Percentiles rank a stretch among this genome's conserved stretches.
Evolutionary conservation across 2,888 invertebrate species (phyloP).

Genomic region (Timema podura): DNA sequence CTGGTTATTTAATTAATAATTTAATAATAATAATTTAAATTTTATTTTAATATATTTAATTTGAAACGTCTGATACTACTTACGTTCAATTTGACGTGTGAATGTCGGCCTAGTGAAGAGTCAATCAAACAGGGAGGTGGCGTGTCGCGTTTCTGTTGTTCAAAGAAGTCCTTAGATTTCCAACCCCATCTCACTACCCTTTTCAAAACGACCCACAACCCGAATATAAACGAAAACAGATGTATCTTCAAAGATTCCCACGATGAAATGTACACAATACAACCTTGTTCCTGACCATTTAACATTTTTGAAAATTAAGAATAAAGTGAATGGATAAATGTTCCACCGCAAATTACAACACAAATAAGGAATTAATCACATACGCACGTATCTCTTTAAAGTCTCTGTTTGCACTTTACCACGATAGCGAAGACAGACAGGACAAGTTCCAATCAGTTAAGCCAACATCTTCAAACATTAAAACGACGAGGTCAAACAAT

Average conservation of each 20-base stretch:
- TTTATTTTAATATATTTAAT: not conserved
- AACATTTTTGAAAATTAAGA: too few relatives aligned
- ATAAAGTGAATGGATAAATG: too few relatives aligned
- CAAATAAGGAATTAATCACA: too few relatives aligned
- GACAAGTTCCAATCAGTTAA: too few relatives aligned
- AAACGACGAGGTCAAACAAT: too few relatives aligned
- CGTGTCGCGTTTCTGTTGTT: constrained; percentile 49
- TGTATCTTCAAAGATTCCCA: constrained; percentile 49
- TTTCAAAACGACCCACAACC: constrained; percentile 50
- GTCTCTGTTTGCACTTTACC: too few relatives aligned
- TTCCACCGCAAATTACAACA: too few relatives aligned
- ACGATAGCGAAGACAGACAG: too few relatives aligned
- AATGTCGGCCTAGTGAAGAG: constrained; percentile 56
- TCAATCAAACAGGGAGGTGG: constrained; percentile 59
- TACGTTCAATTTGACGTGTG: constrained; percentile 62
- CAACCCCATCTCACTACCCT: constrained; percentile 49
- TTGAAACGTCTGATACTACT: constrained; percentile 31
- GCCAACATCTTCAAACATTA: too few relatives aligned
- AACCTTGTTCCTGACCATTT: too few relatives aligned
- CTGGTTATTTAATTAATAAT: not conserved
- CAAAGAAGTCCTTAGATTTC: constrained; percentile 48
- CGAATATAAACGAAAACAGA: constrained; percentile 49
- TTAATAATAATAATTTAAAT: not conserved
- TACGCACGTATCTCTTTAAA: too few relatives aligned
- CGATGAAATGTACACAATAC: constrained; percentile 47